Evolutionary conservation across 2,113 vertebrate species (phyloP).

Genomic region (Plestiodon gilberti): DNA sequence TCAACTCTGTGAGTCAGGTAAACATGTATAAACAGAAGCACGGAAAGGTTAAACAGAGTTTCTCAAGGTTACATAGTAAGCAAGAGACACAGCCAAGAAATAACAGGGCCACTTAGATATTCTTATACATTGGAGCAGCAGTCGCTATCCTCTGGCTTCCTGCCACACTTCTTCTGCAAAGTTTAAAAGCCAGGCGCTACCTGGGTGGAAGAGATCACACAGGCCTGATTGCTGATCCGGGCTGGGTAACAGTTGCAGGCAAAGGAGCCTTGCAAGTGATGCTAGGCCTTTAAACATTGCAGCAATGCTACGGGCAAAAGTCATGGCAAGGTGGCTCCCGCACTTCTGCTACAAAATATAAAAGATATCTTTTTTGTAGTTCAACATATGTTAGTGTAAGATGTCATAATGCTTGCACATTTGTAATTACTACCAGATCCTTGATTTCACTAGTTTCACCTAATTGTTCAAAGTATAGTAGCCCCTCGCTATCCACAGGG

Average conservation of each 20-base stretch:
- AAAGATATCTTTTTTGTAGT: neutral
- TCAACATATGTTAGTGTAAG: neutral
- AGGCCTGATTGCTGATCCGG: neutral
- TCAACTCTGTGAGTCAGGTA: neutral
- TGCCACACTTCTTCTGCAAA: too few species aligned
- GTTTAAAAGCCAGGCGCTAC: neutral
- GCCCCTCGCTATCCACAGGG: too few species aligned
- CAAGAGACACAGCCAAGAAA: constrained; percentile 9
- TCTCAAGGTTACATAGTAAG: constrained; percentile 18
- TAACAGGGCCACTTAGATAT: neutral
- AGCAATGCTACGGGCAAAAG: neutral
- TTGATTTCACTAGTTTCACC: neutral
- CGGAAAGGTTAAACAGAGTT: neutral
- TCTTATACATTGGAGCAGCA: neutral
- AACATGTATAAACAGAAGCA: constrained; percentile 9
- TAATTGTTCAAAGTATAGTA: too few species aligned
- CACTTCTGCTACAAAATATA: neutral
- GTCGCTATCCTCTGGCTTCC: neutral
- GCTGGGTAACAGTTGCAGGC: neutral
- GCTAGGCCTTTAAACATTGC: neutral
- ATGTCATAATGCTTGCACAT: neutral
- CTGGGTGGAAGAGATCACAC: neutral
- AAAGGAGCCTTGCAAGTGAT: neutral
- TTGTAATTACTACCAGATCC: neutral
- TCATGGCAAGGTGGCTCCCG: neutral